Conservation (phyloP, 2,113 vertebrate species). For the Microtus oregoni region DNA sequence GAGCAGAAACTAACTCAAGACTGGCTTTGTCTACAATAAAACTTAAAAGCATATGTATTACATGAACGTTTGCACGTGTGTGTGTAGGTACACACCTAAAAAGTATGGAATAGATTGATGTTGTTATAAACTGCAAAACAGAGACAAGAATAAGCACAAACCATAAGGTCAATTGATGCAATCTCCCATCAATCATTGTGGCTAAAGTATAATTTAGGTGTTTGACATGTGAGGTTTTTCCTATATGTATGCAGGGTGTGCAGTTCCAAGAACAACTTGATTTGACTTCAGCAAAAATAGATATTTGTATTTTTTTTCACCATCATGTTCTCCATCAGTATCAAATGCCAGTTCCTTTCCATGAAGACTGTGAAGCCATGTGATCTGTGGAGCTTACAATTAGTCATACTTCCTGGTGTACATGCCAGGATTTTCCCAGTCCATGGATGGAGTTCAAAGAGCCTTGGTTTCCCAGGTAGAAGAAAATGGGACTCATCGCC, state of each 20-base stretch:
- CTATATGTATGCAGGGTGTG: conserved; percentile 44
- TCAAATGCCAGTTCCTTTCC: conserved; percentile 81
- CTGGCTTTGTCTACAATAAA: background rate
- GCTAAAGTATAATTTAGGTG: conserved; percentile 56
- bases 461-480: conserved; percentile 74
- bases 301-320: conserved; percentile 76
- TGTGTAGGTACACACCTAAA: background rate
- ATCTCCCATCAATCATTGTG: conserved; percentile 52
- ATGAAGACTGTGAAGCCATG: conserved; percentile 73
- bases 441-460: conserved; percentile 64
- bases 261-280: conserved; percentile 80
- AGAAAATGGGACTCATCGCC: conserved; percentile 57
- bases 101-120: background rate
- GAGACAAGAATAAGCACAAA: conserved; percentile 43
- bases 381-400: conserved; percentile 78
- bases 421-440: conserved; percentile 58
- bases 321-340: conserved; percentile 58
- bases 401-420: conserved; percentile 69
- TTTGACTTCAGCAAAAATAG: conserved; percentile 79
- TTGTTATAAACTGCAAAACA: conserved; percentile 34
- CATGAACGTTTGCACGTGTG: background rate
- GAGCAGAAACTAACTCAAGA: background rate
- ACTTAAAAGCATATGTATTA: background rate
- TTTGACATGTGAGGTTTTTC: conserved; percentile 55
- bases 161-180: conserved; percentile 2